Percentiles rank a stretch among this genome's conserved stretches.
These are phyloP conservation scores for Eurystomus glaucurus DNA, from an alignment of 2,797 vertebrate species.

Conservation along the genomic window DNA sequence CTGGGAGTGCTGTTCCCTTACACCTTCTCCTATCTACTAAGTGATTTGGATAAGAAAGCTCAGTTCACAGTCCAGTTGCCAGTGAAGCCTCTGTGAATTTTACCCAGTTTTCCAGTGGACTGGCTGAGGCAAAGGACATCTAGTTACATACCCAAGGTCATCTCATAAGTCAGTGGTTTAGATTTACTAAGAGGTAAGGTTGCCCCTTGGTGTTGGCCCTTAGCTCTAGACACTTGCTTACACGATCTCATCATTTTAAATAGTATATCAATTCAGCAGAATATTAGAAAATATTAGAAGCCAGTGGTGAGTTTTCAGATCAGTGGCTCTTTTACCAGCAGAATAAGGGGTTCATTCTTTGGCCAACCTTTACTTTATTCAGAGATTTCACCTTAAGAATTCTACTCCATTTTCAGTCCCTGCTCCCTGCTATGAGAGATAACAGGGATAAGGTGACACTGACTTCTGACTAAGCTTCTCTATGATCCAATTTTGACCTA, in stretches of 20 bases:
- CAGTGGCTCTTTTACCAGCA: neutral
- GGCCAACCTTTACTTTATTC: neutral
- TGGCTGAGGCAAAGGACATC: conserved; percentile 11
- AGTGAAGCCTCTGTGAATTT: conserved; percentile 34
- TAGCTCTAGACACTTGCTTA: neutral
- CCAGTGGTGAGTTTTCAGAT: neutral
- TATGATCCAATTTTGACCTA: neutral
- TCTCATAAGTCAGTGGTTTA: neutral
- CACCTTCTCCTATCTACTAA: rapidly evolving
- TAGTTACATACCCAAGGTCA: neutral
- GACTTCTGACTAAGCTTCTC: neutral
- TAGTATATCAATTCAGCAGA: neutral
- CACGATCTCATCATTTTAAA: neutral
- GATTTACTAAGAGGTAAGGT: neutral
- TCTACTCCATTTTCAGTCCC: neutral
- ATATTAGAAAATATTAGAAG: neutral
- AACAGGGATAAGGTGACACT: neutral
- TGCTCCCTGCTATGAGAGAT: neutral
- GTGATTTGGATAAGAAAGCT: neutral
- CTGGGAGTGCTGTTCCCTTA: neutral
- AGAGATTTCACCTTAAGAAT: neutral
- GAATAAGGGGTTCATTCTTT: neutral
- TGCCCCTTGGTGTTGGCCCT: neutral
- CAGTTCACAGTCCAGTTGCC: neutral
- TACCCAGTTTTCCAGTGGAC: neutral